Percentiles rank a stretch among this genome's conserved stretches.
These are phyloP conservation scores for Erithacus rubecula DNA, from an alignment of 2,797 vertebrate species.

Conservation along the genomic window DNA sequence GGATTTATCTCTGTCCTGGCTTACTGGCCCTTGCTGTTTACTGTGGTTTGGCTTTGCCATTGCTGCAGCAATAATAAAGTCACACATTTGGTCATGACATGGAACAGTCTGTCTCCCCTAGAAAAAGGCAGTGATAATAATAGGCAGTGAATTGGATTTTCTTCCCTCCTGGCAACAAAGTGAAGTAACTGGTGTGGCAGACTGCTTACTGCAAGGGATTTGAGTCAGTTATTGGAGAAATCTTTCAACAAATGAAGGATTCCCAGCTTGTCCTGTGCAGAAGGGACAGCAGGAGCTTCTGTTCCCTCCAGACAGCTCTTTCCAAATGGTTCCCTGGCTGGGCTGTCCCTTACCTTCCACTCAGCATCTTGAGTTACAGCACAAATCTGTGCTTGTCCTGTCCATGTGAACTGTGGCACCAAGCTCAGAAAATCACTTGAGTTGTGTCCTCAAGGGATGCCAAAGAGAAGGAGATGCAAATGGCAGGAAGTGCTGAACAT, in stretches of 20 bases:
- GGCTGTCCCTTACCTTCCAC: background rate
- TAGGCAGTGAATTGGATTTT: background rate
- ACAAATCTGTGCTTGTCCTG: background rate
- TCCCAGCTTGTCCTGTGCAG: background rate
- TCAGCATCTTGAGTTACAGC: background rate
- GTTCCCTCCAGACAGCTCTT: background rate
- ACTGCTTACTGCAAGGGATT: background rate
- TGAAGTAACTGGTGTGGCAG: background rate
- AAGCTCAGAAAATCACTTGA: background rate
- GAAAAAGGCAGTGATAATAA: background rate
- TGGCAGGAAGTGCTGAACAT: background rate
- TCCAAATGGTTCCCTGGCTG: background rate
- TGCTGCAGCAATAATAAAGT: background rate
- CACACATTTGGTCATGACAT: background rate
- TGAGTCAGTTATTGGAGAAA: background rate
- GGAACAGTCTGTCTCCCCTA: background rate
- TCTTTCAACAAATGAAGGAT: background rate
- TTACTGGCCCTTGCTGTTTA: background rate
- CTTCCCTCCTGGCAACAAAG: background rate
- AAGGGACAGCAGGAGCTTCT: background rate
- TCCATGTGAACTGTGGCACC: background rate
- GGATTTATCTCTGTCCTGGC: background rate
- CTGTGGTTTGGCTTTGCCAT: background rate
- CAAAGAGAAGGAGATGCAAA: background rate
- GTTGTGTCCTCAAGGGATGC: background rate